Base-by-base conservation (phyloP, 2,113 vertebrate genomes). In the Mystacornis crossleyi region DNA sequence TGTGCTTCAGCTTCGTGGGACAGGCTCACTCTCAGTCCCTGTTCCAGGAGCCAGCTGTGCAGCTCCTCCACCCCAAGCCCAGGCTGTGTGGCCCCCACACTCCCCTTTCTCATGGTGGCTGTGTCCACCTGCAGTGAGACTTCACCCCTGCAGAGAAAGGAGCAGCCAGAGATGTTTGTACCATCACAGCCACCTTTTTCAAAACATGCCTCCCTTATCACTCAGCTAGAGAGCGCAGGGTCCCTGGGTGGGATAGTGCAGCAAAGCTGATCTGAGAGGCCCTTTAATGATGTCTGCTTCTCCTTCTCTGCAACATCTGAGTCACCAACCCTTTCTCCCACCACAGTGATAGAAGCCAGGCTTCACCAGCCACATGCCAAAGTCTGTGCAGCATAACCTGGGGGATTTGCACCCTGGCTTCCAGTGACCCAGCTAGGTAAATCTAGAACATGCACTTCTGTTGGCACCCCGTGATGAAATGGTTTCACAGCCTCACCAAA, bases 1-100 rank as follows among this genome's bases (percentile, higher is more conserved):
- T 48, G 26, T 51, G 26, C 71, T 79, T 58, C 25, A 72, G 14
- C 36, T 64, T 42, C 0, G 0, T n/a, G 31, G 33, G 48, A 51
- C 48, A 60, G 24, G 47, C 43, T n/a, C 1, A 14, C 33, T 12
- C 2, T 12, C 55, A 67, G 83, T 34, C 34, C 36, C 18, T 57
- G 21, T n/a, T 23, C 33, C 58, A 86, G 87, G 31, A 81, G 12
- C 5, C 53, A 72, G 43, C 26, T 1, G 0, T 18, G 57, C 64
- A 92, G 51, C 13, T 80, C 10, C 38, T 51, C 34, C 26, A 34
- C 5, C 28, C 40, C 10, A 5, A 67, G 13, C n/a, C 58, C 53
- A n/a, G 36, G 10, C 1, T 69, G 23, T 26, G 23, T 5, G 3
- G 23, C 17, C 13, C 7, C 6, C 1, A 1, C 1, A 1, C 3